phyloP scores from a whole-genome alignment of 2,797 vertebrate genomes.

The Chaenodraco wilsoni region DNA sequence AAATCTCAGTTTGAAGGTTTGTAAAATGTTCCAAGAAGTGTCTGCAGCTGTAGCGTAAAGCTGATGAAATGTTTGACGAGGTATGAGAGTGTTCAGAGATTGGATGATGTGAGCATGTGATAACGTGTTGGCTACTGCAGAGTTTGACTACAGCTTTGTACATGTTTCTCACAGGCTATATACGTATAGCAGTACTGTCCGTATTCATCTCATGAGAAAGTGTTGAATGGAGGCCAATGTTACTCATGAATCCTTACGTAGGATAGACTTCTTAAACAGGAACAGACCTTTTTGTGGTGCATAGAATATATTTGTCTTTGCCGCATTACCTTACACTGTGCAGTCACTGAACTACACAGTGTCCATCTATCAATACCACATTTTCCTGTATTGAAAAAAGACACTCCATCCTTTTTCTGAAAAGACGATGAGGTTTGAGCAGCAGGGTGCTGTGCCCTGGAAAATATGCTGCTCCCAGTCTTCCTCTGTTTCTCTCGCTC shows the following conservation, averaged over 20 bases:
- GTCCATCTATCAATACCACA: slow-evolving; percentile 69
- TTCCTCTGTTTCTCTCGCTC: slow-evolving; percentile 53
- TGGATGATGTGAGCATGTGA: slow-evolving; percentile 45
- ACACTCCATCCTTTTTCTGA: slow-evolving; percentile 66
- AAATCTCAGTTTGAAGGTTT: slow-evolving; percentile 26
- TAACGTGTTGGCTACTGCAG: slow-evolving; percentile 44
- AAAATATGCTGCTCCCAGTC: slow-evolving; percentile 64
- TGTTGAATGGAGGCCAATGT: slow-evolving; percentile 64
- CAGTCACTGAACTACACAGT: slow-evolving; percentile 60
- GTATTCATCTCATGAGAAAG: slow-evolving; percentile 48
- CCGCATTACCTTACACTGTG: slow-evolving; percentile 61
- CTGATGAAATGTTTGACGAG: slow-evolving; percentile 53
- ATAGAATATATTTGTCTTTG: slow-evolving; percentile 61
- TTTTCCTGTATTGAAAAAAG: slow-evolving; percentile 63
- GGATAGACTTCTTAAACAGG: slow-evolving; percentile 56
- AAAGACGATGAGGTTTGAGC: slow-evolving; percentile 68
- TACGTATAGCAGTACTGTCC: slow-evolving; percentile 38
- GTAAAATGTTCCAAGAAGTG: slow-evolving; percentile 18
- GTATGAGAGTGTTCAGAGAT: slow-evolving; percentile 45
- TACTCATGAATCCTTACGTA: slow-evolving; percentile 68
- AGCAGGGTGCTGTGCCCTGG: slow-evolving; percentile 66
- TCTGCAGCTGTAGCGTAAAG: slow-evolving; percentile 32
- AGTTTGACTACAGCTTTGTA: slow-evolving; percentile 41
- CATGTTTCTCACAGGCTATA: slow-evolving; percentile 35
- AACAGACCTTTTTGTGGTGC: slow-evolving; percentile 58